Evolutionary conservation across 2,888 invertebrate genomes (phyloP), one percentile per base, ranked within the genome.

Genomic region (Temnothorax rugatulus): DNA sequence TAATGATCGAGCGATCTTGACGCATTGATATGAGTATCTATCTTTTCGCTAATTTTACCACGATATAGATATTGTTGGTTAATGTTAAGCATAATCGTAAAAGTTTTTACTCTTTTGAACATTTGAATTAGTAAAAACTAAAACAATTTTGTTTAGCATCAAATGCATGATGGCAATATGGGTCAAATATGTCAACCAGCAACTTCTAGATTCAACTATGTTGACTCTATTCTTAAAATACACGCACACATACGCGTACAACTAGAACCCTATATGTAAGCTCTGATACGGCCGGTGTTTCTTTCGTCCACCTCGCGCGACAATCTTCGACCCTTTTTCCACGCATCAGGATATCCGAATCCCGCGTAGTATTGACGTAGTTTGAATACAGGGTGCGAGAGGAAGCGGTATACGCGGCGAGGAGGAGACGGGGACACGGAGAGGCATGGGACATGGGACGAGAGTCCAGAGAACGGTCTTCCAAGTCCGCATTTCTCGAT

Each of bases 311-410:
- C 68, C 85, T 76, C 64, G 69, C 85, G 79, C 83, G 82, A 82
- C 76, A 85, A 85, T 38, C 85, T 79, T 79, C 76, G 79, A 73
- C 61, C 81, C 75, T 85, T 73, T 82, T 81, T 68, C 57, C 73
- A 77, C 83, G 74, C 68, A 44, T 82, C 74, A 52, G 84, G 88
- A 88, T 86, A 87, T 84, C 83, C 83, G 81, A 89, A 91, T 91
- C 85, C 83, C 87, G 86, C 79, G 88, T 87, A 86, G 88, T 93
- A 91, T 92, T 92, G 92, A 92, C 91, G 93, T 92, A 92, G 91
- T 93, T 92, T 91, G 92, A 92, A 92, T 91, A 88, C 86, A 74
- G 83, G 77, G 69, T 61, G 84, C 29, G 74, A 84, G 64, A 61
- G 66, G 68, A 64, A 61, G 69, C 18, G 71, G 21, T 11, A 63